Evolutionary conservation across 2,888 invertebrate species (phyloP).

Genomic region (Philonicus albiceps): DNA sequence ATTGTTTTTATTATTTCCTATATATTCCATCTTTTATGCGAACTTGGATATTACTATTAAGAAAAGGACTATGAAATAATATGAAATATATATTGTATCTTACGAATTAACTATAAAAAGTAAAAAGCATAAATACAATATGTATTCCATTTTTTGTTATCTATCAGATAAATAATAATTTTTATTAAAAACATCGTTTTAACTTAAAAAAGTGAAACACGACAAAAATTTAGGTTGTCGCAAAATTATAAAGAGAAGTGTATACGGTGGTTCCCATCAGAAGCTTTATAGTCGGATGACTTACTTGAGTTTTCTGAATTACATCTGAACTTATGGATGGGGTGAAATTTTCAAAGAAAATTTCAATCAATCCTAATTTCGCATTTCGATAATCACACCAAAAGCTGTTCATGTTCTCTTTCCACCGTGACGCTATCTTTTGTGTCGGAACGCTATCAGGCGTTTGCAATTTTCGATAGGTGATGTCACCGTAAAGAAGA

Average conservation of each 20-base stretch:
- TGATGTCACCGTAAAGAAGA: not conserved
- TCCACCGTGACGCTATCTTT: not conserved
- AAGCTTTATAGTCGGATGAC: not conserved
- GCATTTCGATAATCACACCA: not conserved
- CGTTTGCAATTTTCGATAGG: not conserved
- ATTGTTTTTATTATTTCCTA: no score
- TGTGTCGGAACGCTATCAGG: not conserved
- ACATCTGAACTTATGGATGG: not conserved
- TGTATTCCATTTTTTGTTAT: no score
- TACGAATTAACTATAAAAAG: no score
- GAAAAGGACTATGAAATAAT: no score
- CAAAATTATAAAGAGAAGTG: not conserved
- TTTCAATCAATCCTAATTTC: not conserved
- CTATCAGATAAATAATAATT: no score
- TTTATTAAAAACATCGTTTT: no score
- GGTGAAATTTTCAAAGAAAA: not conserved
- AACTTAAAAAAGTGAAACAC: not conserved
- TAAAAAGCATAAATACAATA: no score
- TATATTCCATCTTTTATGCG: no score
- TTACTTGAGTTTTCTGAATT: not conserved
- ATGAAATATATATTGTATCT: no score
- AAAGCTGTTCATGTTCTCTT: not conserved
- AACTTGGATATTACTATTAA: no score
- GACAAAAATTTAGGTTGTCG: not conserved
- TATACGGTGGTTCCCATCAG: not conserved